Base-by-base conservation (phyloP, 2,113 vertebrate genomes). In the Lepus timidus region DNA sequence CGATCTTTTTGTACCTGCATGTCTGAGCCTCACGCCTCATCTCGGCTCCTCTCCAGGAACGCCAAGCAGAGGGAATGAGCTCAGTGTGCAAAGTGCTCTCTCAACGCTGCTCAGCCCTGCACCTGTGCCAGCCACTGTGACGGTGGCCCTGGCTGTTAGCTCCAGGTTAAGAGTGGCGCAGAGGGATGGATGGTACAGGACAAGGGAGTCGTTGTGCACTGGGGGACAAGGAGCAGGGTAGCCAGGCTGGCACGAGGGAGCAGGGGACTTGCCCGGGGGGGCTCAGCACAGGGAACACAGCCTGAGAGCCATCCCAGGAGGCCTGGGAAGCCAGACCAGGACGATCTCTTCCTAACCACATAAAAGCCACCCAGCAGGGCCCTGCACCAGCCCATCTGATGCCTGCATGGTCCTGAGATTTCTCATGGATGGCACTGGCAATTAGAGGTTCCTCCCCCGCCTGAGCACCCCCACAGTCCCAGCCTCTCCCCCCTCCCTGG, bases 311-410 rank as follows among this genome's bases (percentile, higher is more conserved):
- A 22, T 71, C 62, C 20, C 2, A n/a, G 61, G 58, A 85, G 27
- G 51, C 67, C 92, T 92, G 91, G 90, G 95, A 89, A 97, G 84
- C 14, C 27, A 14, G 23, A 29, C 44, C 3, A 3, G 36, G 75
- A 81, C n/a, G 14, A 58, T 49, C 33, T 86, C 64, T 78, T 90
- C 84, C 33, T 85, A 92, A 95, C 81, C 94, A 97, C 94, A 96
- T 93, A 64, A 96, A 97, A 95, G 95, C 62, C 16, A 84, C 39
- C 80, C 52, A 71, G 51, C 36, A 36, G 61, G 76, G 87, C 81
- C 75, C 81, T 49, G 62, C 33, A 62, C 23, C 16, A 85, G 96
- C 88, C 71, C 51, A 95, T 97, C 95, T 95, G 97, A 96, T 95
- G 79, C 67, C 8, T 39, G 84, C 68, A 62, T 3, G 55, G 39